These are phyloP conservation scores for Microtus ochrogaster DNA, from an alignment of 2,113 vertebrate species.

Conservation along the genomic window DNA sequence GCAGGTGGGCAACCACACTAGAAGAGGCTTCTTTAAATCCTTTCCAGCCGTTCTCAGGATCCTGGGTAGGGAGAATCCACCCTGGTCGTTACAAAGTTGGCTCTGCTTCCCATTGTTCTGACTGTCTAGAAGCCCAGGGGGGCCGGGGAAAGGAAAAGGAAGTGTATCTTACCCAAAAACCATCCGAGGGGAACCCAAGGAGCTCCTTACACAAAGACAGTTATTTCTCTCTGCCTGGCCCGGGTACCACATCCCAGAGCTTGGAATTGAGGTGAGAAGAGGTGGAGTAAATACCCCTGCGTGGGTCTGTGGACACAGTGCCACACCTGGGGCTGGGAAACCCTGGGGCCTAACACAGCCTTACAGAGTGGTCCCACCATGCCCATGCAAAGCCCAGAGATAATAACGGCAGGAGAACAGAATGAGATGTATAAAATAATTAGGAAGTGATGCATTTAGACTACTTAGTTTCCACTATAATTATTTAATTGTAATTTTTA, in stretches of 20 bases:
- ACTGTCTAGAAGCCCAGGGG: not conserved
- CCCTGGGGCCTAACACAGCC: accelerated
- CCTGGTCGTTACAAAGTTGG: not conserved
- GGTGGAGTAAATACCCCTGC: accelerated
- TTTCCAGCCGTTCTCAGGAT: not conserved
- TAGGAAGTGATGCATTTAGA: not conserved
- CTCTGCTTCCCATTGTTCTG: not conserved
- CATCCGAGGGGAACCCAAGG: not conserved
- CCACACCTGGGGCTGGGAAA: not conserved
- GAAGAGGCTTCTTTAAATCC: accelerated
- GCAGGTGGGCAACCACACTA: accelerated
- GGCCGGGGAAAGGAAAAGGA: not conserved
- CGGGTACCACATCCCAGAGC: not conserved
- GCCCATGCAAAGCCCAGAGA: accelerated
- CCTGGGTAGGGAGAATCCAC: not conserved
- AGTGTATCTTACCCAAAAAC: not conserved
- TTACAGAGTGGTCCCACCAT: accelerated
- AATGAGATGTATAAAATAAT: not conserved
- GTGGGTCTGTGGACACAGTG: not conserved
- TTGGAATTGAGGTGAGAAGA: not conserved
- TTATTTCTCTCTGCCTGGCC: accelerated
- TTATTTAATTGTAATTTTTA: not conserved
- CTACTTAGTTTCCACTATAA: not conserved
- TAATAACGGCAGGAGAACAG: not conserved
- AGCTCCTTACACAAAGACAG: not conserved